phyloP scores from a whole-genome alignment of 2,113 vertebrate genomes.

The Catagonus wagneri region DNA sequence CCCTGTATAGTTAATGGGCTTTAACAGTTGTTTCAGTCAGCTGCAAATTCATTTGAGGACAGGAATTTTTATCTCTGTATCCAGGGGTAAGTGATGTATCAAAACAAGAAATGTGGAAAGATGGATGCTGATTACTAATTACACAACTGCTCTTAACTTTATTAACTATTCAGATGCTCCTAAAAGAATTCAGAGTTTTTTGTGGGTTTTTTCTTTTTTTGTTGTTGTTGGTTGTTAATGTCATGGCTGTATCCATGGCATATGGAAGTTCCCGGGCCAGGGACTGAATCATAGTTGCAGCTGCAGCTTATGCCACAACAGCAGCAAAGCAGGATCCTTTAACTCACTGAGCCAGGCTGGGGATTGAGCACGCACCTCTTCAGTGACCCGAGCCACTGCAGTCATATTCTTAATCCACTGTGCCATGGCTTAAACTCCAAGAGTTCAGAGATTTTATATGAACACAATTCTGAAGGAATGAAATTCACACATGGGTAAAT shows the following conservation, averaged over 20 bases:
- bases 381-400: too few species aligned
- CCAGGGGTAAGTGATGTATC: constrained; percentile 9
- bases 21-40: not conserved
- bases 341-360: too few species aligned
- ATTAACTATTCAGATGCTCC: constrained; percentile 3
- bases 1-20: not conserved
- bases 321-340: too few species aligned
- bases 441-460: not conserved
- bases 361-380: too few species aligned
- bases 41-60: constrained; percentile 50
- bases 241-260: too few species aligned
- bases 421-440: too few species aligned
- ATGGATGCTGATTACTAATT: constrained; percentile 44
- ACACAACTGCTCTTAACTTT: constrained; percentile 55
- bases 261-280: too few species aligned
- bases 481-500: not conserved
- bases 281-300: too few species aligned
- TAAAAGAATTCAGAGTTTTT: not conserved
- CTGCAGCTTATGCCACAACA: too few species aligned
- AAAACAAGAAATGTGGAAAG: constrained; percentile 37
- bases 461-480: constrained; percentile 13
- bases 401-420: too few species aligned
- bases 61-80: not conserved
- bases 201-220: too few species aligned
- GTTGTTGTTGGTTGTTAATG: too few species aligned